A percentile compares a stretch with the other conserved stretches of the same genome.
Evolutionary conservation across 2,113 vertebrate species (phyloP).

Genomic region (Fregetta grallaria): DNA sequence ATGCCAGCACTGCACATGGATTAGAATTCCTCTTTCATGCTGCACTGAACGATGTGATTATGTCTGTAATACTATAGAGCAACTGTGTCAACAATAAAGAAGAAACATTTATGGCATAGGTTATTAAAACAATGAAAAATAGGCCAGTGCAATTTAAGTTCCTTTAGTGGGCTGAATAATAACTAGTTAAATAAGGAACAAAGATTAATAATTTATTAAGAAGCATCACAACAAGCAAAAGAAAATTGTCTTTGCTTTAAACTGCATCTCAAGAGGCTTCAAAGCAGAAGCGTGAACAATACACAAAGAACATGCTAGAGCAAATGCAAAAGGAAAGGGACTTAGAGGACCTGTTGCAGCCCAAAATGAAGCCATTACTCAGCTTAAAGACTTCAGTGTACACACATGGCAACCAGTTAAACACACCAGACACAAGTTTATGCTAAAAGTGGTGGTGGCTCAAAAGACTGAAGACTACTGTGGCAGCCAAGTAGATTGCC

Average conservation of each 20-base stretch:
- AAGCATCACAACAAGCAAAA: not conserved
- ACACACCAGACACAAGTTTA: not conserved
- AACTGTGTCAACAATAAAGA: constrained; percentile 9
- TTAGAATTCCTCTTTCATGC: not conserved
- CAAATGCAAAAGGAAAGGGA: not conserved
- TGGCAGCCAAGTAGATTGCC: too few species aligned
- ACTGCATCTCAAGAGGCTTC: not conserved
- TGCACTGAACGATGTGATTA: not conserved
- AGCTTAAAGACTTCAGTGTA: not conserved
- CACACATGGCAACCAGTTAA: not conserved
- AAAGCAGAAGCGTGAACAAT: not conserved
- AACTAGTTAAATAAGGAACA: constrained; percentile 14
- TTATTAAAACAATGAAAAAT: constrained; percentile 43
- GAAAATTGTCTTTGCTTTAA: not conserved
- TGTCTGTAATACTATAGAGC: not conserved
- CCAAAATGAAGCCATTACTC: not conserved
- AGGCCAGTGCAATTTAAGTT: not conserved
- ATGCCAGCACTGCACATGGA: not conserved
- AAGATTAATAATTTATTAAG: constrained; percentile 12
- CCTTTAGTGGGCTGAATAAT: not conserved
- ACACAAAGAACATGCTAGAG: not conserved
- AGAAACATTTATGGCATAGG: not conserved
- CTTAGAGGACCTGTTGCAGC: not conserved
- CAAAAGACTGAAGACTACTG: not conserved
- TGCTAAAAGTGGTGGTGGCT: not conserved